phyloP scores from a whole-genome alignment of 2,797 vertebrate species.

The Eulemur mongoz region DNA sequence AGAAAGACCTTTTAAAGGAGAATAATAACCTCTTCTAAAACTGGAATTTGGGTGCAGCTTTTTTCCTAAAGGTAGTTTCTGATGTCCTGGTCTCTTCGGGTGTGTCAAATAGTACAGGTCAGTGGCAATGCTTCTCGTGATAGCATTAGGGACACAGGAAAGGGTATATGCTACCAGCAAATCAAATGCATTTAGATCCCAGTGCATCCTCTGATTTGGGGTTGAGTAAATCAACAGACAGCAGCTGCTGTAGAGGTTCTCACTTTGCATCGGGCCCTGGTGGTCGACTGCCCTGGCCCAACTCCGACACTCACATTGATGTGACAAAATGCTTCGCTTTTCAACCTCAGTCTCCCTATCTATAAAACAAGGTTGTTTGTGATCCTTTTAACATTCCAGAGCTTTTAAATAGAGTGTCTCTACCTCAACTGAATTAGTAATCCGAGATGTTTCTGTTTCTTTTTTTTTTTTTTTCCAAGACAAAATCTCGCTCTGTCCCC shows the following conservation, averaged over 20 bases:
- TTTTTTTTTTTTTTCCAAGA: no score
- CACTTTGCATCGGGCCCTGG: background rate
- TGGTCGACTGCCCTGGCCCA: background rate
- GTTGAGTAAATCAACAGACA: background rate
- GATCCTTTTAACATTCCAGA: background rate
- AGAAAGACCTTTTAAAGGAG: background rate
- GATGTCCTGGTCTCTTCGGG: background rate
- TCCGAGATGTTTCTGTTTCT: background rate
- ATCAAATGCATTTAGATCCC: background rate
- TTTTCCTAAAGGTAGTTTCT: background rate
- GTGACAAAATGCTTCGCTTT: constrained; percentile 7
- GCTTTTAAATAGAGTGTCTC: background rate
- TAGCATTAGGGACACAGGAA: background rate
- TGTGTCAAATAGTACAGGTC: background rate
- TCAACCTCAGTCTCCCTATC: background rate
- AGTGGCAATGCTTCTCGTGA: rapidly evolving
- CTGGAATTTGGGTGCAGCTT: background rate
- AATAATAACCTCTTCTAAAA: background rate
- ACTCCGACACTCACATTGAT: background rate
- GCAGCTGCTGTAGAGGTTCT: background rate
- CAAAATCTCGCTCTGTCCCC: no score
- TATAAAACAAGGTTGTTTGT: background rate
- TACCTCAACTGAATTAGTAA: background rate
- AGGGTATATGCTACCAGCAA: background rate
- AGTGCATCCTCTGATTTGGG: background rate